Evolutionary conservation across 2,888 invertebrate species (phyloP), one percentile per base, ranked within the genome.

Genomic region (Notodonta ziczac): DNA sequence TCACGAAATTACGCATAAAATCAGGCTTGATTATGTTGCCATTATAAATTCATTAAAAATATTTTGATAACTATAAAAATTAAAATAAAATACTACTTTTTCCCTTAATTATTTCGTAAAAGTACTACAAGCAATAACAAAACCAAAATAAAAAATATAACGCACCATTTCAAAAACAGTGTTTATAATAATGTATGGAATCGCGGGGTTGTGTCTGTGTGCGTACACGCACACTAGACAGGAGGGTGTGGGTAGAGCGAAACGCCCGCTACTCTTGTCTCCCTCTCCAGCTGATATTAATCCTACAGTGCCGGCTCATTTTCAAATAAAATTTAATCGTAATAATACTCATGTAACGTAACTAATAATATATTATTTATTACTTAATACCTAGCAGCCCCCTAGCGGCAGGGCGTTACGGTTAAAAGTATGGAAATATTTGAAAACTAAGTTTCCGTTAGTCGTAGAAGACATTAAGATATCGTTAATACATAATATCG

Each of bases 211-310:
- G 16, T n/a, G 16, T 60, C 46, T 58, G 56, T 58, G 57, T 56
- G 40, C 46, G 39, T 54, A 39, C 54, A 52, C 16, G 9, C 55
- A 13, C 55, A 14, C 8, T 1, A 42, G 35, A 56, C 16, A 44
- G 60, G 61, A 53, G 67, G 62, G 60, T 67, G 67, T 68, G 62
- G 65, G 74, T 66, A 66, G 54, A 65, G 70, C 62, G 72, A 40
- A 60, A 63, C 73, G 80, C 74, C 77, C 74, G 70, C 88, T 89
- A 88, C 83, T 56, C 66, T 89, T 89, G 89, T 76, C 83, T 85
- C 89, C 89, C 88, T 82, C 78, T 85, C 89, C 89, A 89, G 89
- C 89, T 85, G 89, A 70, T 80, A 61, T 76, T 82, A 80, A 42
- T 73, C 69, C 77, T 83, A 84, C 59, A 60, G 63, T 59, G 76